Percentiles rank a stretch among this genome's conserved stretches.
Conservation (phyloP, 2,888 invertebrate species). For the Eupithecia pulchellata region DNA sequence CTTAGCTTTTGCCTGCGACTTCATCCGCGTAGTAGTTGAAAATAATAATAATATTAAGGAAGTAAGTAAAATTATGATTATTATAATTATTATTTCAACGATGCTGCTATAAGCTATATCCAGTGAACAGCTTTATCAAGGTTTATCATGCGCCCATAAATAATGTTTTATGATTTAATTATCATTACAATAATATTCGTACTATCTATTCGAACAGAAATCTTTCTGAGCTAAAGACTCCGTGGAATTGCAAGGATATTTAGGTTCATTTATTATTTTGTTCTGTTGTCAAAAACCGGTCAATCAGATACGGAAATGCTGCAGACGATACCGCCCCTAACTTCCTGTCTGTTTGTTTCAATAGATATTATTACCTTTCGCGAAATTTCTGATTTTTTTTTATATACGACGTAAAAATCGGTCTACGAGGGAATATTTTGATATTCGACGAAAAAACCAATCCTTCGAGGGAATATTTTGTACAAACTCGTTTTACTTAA, state of each 20-base stretch:
- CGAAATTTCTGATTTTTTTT: conserved; percentile 11
- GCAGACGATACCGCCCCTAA: conserved; percentile 40
- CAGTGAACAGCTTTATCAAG: no score
- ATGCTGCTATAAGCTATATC: no score
- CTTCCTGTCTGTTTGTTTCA: conserved; percentile 43
- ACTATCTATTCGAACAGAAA: background rate
- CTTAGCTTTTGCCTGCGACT: no score
- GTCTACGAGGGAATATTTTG: no score
- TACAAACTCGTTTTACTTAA: background rate
- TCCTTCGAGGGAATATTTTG: background rate
- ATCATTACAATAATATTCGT: no score
- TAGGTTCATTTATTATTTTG: background rate
- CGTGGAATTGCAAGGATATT: background rate
- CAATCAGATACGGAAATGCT: conserved; percentile 34
- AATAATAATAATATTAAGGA: no score
- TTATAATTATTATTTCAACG: no score
- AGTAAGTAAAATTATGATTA: no score
- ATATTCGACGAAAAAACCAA: background rate
- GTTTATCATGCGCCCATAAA: no score
- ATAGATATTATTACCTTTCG: conserved; percentile 40
- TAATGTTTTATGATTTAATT: no score
- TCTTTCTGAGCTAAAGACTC: background rate
- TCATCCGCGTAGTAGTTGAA: no score
- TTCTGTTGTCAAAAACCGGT: conserved; percentile 26
- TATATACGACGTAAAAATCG: no score